A percentile compares a stretch with the other conserved stretches of the same genome.
phyloP scores from a whole-genome alignment of 2,888 invertebrate genomes.

The Amblyjoppa proteus region DNA sequence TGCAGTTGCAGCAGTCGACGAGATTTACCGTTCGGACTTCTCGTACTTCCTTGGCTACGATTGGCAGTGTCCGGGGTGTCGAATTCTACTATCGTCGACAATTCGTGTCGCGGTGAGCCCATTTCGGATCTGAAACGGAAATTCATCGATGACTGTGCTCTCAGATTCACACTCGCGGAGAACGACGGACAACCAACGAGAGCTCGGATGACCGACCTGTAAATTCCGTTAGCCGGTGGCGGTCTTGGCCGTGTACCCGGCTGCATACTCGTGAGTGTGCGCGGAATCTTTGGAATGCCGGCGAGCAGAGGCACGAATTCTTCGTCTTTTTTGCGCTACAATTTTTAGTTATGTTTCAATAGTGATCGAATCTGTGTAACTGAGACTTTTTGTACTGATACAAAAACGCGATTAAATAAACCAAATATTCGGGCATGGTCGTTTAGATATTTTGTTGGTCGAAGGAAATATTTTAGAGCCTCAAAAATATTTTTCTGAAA shows the following conservation, averaged over 20 bases:
- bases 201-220: slow-evolving; percentile 73
- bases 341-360: background rate
- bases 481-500: no score
- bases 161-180: background rate
- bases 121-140: slow-evolving; percentile 74
- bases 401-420: no score
- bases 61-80: slow-evolving; percentile 88
- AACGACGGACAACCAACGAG: background rate
- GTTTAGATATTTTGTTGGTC: no score
- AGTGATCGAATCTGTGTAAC: background rate
- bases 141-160: background rate
- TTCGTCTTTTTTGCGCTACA: slow-evolving; percentile 56
- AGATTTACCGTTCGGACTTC: slow-evolving; percentile 72
- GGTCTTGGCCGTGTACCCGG: slow-evolving; percentile 75
- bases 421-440: no score
- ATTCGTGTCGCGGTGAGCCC: slow-evolving; percentile 86
- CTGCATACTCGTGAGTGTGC: slow-evolving; percentile 64
- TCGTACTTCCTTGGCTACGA: slow-evolving; percentile 74
- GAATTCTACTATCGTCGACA: slow-evolving; percentile 90
- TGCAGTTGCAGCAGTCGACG: slow-evolving; percentile 36
- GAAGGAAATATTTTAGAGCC: no score
- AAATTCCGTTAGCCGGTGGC: slow-evolving; percentile 77
- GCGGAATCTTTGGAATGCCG: slow-evolving; percentile 78
- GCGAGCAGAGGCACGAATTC: slow-evolving; percentile 76
- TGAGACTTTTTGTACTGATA: background rate